Percentiles rank a stretch among this genome's conserved stretches.
phyloP scores from a whole-genome alignment of 1,140 invertebrate species.

The Notospermus geniculatus region DNA sequence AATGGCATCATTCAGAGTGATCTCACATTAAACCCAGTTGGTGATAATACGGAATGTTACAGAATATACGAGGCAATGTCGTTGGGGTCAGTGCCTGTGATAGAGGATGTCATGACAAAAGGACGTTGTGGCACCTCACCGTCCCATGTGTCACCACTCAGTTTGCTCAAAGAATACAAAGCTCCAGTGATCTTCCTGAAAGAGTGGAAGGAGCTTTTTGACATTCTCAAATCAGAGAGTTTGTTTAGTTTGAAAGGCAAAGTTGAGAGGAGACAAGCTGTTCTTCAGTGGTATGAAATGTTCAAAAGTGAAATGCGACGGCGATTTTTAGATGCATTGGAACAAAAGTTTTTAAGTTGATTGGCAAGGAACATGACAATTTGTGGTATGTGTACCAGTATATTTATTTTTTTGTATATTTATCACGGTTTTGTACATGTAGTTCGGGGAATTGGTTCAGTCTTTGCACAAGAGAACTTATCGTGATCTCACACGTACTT shows the following conservation, averaged over 20 bases:
- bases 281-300: slow-evolving; percentile 59
- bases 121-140: slow-evolving; percentile 54
- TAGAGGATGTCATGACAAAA: slow-evolving; percentile 60
- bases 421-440: no score
- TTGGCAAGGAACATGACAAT: no score
- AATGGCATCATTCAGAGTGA: slow-evolving; percentile 59
- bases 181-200: slow-evolving; percentile 62
- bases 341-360: background rate
- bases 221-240: slow-evolving; percentile 54
- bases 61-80: slow-evolving; percentile 64
- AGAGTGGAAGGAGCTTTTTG: slow-evolving; percentile 55
- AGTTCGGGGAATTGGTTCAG: no score
- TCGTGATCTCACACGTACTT: no score
- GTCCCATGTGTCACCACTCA: slow-evolving; percentile 47
- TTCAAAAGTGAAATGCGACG: slow-evolving; percentile 54
- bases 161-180: slow-evolving; percentile 58
- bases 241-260: slow-evolving; percentile 49
- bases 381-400: no score
- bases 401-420: no score
- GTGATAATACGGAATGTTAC: slow-evolving; percentile 63
- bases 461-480: no score
- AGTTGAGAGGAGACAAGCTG: slow-evolving; percentile 46
- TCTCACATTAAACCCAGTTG: slow-evolving; percentile 62
- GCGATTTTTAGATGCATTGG: slow-evolving; percentile 26
- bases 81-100: slow-evolving; percentile 61